phyloP scores from a whole-genome alignment of 1,140 invertebrate genomes.

The Nasonia longicornis region DNA sequence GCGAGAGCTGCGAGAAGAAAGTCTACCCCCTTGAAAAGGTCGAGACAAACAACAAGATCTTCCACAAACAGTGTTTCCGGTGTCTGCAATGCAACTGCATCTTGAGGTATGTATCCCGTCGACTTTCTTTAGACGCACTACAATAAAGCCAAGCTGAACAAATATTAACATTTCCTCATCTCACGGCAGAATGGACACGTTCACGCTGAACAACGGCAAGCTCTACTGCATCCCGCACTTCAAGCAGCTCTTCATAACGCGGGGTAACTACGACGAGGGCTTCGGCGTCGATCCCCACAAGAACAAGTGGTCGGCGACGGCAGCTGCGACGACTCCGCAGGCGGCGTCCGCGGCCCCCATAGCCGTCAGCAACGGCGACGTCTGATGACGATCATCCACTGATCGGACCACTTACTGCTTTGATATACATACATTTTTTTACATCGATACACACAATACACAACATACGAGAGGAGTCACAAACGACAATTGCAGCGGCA shows the following conservation, averaged over 20 bases:
- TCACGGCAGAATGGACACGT: conserved; percentile 79
- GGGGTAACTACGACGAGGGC: conserved; percentile 87
- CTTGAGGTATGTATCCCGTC: conserved; percentile 73
- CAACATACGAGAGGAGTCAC: not conserved
- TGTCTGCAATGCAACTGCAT: conserved; percentile 83
- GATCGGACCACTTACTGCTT: not conserved
- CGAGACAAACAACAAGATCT: conserved; percentile 80
- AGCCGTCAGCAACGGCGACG: conserved; percentile 62
- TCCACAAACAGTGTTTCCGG: conserved; percentile 84
- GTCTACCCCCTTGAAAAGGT: conserved; percentile 87
- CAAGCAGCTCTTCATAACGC: conserved; percentile 85
- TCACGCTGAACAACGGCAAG: conserved; percentile 80
- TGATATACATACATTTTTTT: not conserved
- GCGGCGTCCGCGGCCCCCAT: conserved; percentile 57
- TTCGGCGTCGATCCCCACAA: conserved; percentile 78
- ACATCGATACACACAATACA: not conserved
- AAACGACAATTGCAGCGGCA: not conserved
- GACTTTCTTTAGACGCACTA: no score
- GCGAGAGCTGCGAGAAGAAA: conserved; percentile 79
- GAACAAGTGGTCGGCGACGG: conserved; percentile 70
- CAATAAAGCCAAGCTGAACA: no score
- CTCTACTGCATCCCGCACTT: conserved; percentile 85
- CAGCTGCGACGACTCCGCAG: conserved; percentile 49
- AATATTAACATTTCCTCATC: not conserved
- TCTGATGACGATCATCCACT: conserved; percentile 49